phyloP scores from a whole-genome alignment of 2,888 invertebrate genomes.

The Plagiodera versicolora region DNA sequence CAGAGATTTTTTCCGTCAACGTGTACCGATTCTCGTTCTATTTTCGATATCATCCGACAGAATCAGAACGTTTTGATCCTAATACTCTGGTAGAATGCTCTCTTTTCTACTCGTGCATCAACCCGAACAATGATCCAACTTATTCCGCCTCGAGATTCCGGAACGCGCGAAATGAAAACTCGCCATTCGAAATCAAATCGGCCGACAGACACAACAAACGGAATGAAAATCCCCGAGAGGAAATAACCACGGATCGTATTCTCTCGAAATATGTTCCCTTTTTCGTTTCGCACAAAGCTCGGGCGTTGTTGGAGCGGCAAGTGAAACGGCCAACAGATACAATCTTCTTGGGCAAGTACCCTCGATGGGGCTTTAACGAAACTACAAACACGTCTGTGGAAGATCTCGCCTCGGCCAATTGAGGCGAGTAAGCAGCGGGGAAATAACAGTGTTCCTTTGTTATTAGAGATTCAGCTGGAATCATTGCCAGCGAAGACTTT shows the following conservation, averaged over 20 bases:
- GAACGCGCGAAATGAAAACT: neutral
- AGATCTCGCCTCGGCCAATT: too few species aligned
- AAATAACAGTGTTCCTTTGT: too few species aligned
- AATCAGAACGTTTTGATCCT: too few species aligned
- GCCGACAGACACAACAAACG: neutral
- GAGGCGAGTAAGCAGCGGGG: too few species aligned
- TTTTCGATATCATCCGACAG: too few species aligned
- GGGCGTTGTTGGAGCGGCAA: neutral
- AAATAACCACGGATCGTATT: slow-evolving; percentile 1
- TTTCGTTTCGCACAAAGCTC: slow-evolving; percentile 1
- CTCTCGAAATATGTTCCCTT: neutral
- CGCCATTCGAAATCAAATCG: neutral
- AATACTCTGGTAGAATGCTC: too few species aligned
- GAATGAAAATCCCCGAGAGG: neutral
- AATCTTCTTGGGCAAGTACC: slow-evolving; percentile 3
- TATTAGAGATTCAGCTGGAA: too few species aligned
- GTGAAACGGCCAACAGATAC: slow-evolving; percentile 3
- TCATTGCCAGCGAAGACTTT: too few species aligned
- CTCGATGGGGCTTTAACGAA: slow-evolving; percentile 12
- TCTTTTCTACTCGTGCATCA: too few species aligned
- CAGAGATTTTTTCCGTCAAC: too few species aligned
- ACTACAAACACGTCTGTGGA: slow-evolving; percentile 9
- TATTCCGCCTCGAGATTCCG: neutral
- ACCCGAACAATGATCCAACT: too few species aligned
- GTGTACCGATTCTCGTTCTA: too few species aligned